phyloP scores from a whole-genome alignment of 2,113 vertebrate genomes.

The Chiloscyllium plagiosum region DNA sequence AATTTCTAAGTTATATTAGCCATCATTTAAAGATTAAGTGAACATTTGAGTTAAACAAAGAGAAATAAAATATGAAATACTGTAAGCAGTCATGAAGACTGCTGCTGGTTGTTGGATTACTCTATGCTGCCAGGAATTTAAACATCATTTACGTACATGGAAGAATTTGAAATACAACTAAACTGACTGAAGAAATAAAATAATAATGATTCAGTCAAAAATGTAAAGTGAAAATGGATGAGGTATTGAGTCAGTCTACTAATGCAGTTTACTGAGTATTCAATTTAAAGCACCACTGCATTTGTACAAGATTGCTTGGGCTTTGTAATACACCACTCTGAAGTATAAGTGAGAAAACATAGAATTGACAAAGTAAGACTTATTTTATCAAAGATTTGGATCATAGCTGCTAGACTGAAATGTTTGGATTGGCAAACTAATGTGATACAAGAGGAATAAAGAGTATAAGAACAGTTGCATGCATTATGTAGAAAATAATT shows the following conservation, averaged over 20 bases:
- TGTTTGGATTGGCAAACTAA: not conserved
- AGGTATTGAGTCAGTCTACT: conserved; percentile 17
- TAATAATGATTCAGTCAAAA: not conserved
- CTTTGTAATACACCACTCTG: not conserved
- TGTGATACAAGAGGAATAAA: not conserved
- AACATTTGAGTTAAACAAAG: not conserved
- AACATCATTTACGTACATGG: not conserved
- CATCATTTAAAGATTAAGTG: not conserved
- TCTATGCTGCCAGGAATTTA: not conserved
- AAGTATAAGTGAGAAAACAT: not conserved
- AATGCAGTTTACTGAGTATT: conserved; percentile 31
- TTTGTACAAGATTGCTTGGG: not conserved
- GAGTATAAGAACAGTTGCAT: not conserved
- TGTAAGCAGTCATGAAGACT: not conserved
- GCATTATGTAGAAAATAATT: not conserved
- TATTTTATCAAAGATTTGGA: not conserved
- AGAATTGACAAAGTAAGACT: not conserved
- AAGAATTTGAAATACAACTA: not conserved
- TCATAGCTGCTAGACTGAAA: not conserved
- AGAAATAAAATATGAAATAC: not conserved
- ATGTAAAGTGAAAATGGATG: not conserved
- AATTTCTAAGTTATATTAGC: conserved; percentile 11
- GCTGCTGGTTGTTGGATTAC: conserved; percentile 2
- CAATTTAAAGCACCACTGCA: conserved; percentile 33
- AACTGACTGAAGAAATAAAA: not conserved